Conservation (phyloP, 2,888 invertebrate genomes). For the Andrena trimmerana region DNA sequence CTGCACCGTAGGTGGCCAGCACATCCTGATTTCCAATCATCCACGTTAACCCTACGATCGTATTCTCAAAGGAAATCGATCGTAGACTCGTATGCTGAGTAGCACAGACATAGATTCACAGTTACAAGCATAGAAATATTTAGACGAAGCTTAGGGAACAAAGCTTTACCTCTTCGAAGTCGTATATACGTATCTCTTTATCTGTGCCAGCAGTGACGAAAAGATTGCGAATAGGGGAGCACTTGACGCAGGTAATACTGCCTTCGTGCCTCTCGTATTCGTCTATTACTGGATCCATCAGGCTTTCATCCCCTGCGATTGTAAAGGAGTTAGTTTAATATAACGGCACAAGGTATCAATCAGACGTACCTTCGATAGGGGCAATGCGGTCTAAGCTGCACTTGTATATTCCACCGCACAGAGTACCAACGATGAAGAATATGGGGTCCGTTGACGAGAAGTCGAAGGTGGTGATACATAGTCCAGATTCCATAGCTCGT, state of each 20-base stretch:
- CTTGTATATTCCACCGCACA: conserved; percentile 83
- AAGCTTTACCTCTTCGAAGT: conserved; percentile 78
- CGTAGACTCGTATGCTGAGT: conserved; percentile 74
- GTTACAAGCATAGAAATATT: neutral
- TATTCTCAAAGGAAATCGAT: conserved; percentile 78
- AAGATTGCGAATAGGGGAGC: conserved; percentile 77
- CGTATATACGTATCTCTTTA: conserved; percentile 81
- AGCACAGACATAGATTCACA: neutral
- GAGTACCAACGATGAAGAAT: conserved; percentile 81
- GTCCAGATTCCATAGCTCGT: conserved; percentile 81
- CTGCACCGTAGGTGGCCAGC: conserved; percentile 80
- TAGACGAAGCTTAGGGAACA: neutral
- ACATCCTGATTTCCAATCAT: conserved; percentile 77
- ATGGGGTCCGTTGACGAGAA: conserved; percentile 78
- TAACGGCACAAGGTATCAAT: too few relatives aligned
- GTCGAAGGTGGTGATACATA: conserved; percentile 81
- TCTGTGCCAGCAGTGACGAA: conserved; percentile 81
- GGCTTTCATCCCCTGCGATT: conserved; percentile 72
- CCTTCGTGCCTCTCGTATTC: conserved; percentile 81
- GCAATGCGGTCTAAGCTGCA: conserved; percentile 78
- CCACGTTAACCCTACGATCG: conserved; percentile 79
- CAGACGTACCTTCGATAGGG: conserved; percentile 75
- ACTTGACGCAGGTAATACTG: conserved; percentile 80
- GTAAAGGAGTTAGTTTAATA: neutral
- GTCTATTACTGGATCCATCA: conserved; percentile 81